Conservation (phyloP, 2,797 vertebrate species). For the Danionella dracula region DNA sequence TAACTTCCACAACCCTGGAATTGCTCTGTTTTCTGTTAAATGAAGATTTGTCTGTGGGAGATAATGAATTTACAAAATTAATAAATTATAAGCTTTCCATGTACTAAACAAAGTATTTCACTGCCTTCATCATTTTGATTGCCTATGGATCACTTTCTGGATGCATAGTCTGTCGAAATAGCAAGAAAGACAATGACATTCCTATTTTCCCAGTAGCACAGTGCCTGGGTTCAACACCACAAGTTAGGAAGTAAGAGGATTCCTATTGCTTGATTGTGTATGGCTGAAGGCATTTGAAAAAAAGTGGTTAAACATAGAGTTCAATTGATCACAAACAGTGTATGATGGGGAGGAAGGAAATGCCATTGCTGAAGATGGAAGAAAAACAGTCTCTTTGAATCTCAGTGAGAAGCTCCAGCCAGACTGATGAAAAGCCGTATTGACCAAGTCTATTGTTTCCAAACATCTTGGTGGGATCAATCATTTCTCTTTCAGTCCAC, state of each 20-base stretch:
- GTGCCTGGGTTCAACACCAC: too few species aligned
- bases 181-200: too few species aligned
- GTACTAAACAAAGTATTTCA: not conserved
- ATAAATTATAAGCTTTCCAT: constrained; percentile 33
- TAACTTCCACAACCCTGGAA: too few species aligned
- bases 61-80: constrained; percentile 52
- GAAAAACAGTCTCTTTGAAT: constrained; percentile 28
- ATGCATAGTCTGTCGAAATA: too few species aligned
- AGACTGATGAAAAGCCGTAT: constrained; percentile 5
- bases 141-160: too few species aligned
- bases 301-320: constrained; percentile 6
- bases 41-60: constrained; percentile 48
- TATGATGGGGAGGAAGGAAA: constrained; percentile 25
- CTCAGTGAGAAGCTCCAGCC: constrained; percentile 8
- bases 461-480: constrained; percentile 22
- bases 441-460: constrained; percentile 35
- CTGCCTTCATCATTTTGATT: too few species aligned
- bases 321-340: constrained; percentile 25
- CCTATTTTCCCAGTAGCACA: too few species aligned
- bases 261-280: not conserved
- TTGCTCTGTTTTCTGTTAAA: too few species aligned
- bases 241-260: not conserved
- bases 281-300: not conserved
- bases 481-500: constrained; percentile 29
- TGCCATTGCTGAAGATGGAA: constrained; percentile 10